A percentile compares a stretch with the other conserved stretches of the same genome.
phyloP scores from a whole-genome alignment of 2,797 vertebrate species.

The Siniperca obscura region DNA sequence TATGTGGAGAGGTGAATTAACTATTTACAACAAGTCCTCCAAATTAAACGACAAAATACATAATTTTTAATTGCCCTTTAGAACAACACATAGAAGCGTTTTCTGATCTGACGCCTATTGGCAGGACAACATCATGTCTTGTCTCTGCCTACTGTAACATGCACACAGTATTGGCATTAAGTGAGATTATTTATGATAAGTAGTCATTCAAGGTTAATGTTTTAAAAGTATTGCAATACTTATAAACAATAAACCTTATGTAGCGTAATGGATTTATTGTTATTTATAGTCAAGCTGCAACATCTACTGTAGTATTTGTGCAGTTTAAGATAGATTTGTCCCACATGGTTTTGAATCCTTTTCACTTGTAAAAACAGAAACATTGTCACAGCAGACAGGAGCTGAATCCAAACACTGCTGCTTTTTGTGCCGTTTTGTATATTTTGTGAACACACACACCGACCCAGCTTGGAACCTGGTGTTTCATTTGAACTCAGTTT shows the following conservation, averaged over 20 bases:
- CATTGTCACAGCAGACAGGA: conserved; percentile 26
- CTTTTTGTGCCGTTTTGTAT: too few relatives aligned
- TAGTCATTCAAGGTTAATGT: not conserved
- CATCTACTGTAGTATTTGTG: not conserved
- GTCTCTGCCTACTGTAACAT: not conserved
- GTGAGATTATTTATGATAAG: not conserved
- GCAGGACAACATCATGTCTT: too few relatives aligned
- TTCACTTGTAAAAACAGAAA: conserved; percentile 46
- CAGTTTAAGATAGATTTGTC: conserved; percentile 27
- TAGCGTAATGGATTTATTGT: not conserved
- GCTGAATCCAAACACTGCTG: conserved; percentile 13
- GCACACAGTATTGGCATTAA: not conserved
- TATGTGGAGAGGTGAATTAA: not conserved
- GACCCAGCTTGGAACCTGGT: not conserved
- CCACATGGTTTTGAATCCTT: not conserved
- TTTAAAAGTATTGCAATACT: too few relatives aligned
- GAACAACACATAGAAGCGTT: too few relatives aligned
- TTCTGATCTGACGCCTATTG: too few relatives aligned
- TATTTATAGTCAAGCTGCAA: not conserved
- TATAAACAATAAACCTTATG: not conserved
- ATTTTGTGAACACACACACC: conserved; percentile 1
- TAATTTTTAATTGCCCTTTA: too few relatives aligned
- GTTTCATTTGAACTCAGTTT: not conserved
- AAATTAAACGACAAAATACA: not conserved
- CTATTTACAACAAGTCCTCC: not conserved